Conservation (phyloP, 2,888 invertebrate species). For the Drosophila paramelanica region DNA sequence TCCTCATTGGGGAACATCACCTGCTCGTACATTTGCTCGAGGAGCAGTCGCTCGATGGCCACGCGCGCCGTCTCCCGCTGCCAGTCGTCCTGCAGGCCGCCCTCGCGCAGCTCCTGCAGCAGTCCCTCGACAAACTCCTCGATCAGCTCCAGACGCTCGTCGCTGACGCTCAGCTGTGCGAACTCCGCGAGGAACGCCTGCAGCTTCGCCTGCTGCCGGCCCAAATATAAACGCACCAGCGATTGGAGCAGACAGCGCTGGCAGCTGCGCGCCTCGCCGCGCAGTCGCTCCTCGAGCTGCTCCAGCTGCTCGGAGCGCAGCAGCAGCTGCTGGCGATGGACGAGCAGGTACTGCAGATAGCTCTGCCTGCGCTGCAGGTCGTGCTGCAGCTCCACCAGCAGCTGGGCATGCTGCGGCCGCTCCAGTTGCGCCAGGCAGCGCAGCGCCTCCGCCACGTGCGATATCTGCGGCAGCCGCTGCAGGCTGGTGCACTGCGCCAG, state of each 20-base stretch:
- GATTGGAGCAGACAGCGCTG: conserved; percentile 90
- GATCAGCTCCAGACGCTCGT: conserved; percentile 96
- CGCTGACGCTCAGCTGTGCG: conserved; percentile 91
- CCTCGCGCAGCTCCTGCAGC: conserved; percentile 89
- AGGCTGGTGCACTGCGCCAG: conserved; percentile 93
- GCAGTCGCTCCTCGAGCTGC: conserved; percentile 87
- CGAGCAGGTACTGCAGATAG: conserved; percentile 92
- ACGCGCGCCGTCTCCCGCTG: conserved; percentile 91
- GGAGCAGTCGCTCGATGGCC: conserved; percentile 95
- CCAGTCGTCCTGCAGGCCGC: conserved; percentile 85
- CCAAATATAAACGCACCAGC: conserved; percentile 92
- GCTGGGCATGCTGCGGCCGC: conserved; percentile 89
- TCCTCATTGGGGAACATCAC: conserved; percentile 99
- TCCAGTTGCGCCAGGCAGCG: conserved; percentile 91
- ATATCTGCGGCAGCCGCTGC: conserved; percentile 90
- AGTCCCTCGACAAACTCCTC: conserved; percentile 92
- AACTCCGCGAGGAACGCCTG: conserved; percentile 92
- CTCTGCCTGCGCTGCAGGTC: conserved; percentile 92
- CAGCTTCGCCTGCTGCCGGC: conserved; percentile 90
- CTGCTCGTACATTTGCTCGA: conserved; percentile 95
- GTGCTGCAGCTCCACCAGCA: conserved; percentile 90
- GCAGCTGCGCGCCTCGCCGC: conserved; percentile 90
- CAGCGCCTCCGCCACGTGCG: conserved; percentile 93
- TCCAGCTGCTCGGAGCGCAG: conserved; percentile 90
- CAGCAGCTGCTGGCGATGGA: conserved; percentile 92